Base-by-base conservation (phyloP, 2,797 vertebrate species). In the Aselliscus stoliczkanus region DNA sequence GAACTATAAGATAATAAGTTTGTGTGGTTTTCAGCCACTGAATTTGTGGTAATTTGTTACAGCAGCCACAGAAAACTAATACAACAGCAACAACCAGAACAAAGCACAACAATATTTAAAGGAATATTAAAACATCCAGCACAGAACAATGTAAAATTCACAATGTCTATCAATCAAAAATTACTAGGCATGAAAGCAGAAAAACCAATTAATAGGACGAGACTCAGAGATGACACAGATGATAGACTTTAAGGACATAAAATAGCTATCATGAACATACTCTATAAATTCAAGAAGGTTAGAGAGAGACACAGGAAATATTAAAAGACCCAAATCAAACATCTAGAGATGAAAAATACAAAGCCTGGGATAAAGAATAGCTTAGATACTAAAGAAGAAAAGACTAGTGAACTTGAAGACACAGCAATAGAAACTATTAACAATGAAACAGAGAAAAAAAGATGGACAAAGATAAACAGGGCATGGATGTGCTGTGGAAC, bases 201-300 rank as follows among this genome's bases (percentile, higher is more conserved):
- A 95, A 88, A 88, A 84, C 20, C 64, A 88, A 70, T 76, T 39
- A 76, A 72, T 12, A 80, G 83, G 52, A 82, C 91, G 47, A 92
- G 47, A 81, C 2, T 27, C 25, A 47, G 75, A 93, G 85, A 69
- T 9, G 62, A 37, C 27, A 73, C 0, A 56, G 27, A 62, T n/a
- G 34, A 93, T 3, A 54, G 34, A 60, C 34, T 82, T 79, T 18
- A 73, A 75, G 34, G 52, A 79, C 39, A 56, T n/a, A 52, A 96
- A 86, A 81, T 4, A 42, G 47, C 58, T 56, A 56, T 72, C 65
- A 79, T 64, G 58, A 75, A 81, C 15, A 15, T 21, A 60, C 47
- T 25, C 62, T 12, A 23, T 27, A 72, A 70, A 67, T 29, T 84
- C 21, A 47, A 83, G 39, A 86, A 73, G 60, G 52, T 54, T 0